A percentile compares a stretch with the other conserved stretches of the same genome.
phyloP scores from a whole-genome alignment of 2,113 vertebrate genomes.

The Gasterosteus nipponicus region DNA sequence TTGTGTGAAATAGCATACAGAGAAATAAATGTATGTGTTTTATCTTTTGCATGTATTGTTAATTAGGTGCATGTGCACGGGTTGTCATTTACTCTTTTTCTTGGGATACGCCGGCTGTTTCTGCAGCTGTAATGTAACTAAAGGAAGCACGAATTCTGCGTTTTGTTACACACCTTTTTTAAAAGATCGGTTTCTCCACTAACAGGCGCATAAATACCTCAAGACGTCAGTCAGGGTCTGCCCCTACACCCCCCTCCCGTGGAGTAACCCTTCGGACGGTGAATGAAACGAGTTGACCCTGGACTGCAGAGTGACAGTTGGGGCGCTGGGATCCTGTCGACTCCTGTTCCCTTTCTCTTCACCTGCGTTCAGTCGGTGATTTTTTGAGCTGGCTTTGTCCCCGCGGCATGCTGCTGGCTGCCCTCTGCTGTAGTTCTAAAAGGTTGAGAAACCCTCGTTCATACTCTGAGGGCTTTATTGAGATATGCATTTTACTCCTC shows the following conservation, averaged over 20 bases:
- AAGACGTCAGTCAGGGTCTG: background rate
- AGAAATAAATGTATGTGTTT: no score
- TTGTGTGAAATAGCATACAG: background rate
- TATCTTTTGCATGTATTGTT: background rate
- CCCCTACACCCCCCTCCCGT: background rate
- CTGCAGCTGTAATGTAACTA: background rate
- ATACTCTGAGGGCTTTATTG: background rate
- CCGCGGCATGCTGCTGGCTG: background rate
- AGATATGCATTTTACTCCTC: conserved; percentile 32
- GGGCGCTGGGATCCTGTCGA: background rate
- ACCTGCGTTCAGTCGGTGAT: background rate
- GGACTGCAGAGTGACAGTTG: background rate
- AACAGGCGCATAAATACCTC: background rate
- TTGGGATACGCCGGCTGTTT: background rate
- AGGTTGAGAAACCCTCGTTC: no score
- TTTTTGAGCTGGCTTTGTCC: background rate
- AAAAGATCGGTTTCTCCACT: background rate
- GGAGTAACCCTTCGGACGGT: conserved; percentile 20
- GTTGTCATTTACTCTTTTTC: no score
- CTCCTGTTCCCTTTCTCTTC: background rate
- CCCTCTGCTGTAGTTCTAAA: background rate
- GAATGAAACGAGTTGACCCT: conserved; percentile 1
- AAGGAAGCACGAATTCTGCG: background rate
- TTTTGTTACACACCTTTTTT: background rate
- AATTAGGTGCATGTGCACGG: no score